A percentile compares a stretch with the other conserved stretches of the same genome.
These are phyloP conservation scores for Ormyrus nitidulus DNA, from an alignment of 2,888 invertebrate species.

Conservation along the genomic window DNA sequence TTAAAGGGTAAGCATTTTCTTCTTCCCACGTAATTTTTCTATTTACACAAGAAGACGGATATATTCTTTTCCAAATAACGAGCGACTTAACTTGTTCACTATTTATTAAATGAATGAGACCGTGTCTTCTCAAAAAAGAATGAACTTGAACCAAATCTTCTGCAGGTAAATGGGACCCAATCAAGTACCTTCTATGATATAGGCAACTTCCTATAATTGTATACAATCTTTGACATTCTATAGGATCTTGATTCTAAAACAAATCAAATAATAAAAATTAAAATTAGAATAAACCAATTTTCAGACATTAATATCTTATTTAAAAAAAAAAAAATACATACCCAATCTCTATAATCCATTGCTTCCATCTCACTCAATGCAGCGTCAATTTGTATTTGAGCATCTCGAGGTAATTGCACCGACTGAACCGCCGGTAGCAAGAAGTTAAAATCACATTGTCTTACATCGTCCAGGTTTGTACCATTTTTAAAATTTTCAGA, in stretches of 20 bases:
- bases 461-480: constrained; percentile 53
- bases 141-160: constrained; percentile 86
- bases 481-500: constrained; percentile 49
- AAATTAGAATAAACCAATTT: constrained; percentile 7
- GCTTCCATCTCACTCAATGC: constrained; percentile 93
- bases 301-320: neutral
- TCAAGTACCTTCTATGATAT: constrained; percentile 82
- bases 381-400: constrained; percentile 89
- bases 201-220: constrained; percentile 82
- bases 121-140: constrained; percentile 85
- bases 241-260: constrained; percentile 84
- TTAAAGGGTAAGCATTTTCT: constrained; percentile 70
- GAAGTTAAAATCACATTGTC: constrained; percentile 78
- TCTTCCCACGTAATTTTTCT: constrained; percentile 64
- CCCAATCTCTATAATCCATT: constrained; percentile 92
- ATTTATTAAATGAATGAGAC: constrained; percentile 82
- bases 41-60: constrained; percentile 76
- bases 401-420: constrained; percentile 84
- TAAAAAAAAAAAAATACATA: constrained; percentile 13
- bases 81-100: constrained; percentile 83
- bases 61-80: constrained; percentile 87
- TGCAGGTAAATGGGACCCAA: constrained; percentile 87
- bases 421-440: constrained; percentile 81
- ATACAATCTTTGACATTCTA: constrained; percentile 85
- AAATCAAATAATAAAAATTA: constrained; percentile 62